Percentiles rank a stretch among this genome's conserved stretches.
Evolutionary conservation across 2,113 vertebrate species (phyloP).

Genomic region (Dicaeum eximium): DNA sequence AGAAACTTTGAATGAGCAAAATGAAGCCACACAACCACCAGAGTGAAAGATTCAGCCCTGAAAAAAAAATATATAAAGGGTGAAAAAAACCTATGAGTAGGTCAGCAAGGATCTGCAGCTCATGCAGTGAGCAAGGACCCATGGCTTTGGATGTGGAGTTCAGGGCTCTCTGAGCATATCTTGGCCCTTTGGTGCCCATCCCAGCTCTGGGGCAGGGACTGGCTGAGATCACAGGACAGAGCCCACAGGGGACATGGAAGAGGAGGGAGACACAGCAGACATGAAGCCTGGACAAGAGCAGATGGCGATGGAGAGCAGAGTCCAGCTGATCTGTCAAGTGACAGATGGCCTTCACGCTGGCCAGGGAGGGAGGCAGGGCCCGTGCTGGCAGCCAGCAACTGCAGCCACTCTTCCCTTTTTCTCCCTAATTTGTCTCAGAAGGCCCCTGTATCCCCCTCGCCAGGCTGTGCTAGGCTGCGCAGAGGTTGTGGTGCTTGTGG

Average conservation of each 20-base stretch:
- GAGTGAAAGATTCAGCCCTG: not conserved
- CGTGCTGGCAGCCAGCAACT: not conserved
- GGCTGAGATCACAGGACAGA: not conserved
- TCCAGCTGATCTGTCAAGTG: not conserved
- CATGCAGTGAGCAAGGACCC: accelerated
- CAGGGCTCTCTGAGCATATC: not conserved
- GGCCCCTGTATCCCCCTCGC: not conserved
- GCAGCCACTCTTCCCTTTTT: not conserved
- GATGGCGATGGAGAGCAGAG: accelerated
- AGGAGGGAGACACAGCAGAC: accelerated
- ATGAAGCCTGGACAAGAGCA: not conserved
- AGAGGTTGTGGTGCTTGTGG: not conserved
- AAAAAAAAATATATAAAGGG: not conserved
- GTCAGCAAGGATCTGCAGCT: not conserved
- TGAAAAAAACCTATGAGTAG: not conserved
- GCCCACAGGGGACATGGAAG: accelerated
- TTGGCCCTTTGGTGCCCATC: not conserved
- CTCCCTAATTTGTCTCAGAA: not conserved
- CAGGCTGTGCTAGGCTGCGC: not conserved
- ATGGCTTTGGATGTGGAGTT: not conserved
- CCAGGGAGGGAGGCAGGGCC: not conserved
- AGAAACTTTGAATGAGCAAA: not conserved
- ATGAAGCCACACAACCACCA: not conserved
- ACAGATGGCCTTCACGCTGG: accelerated
- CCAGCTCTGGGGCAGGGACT: not conserved